Percentiles rank a stretch among this genome's conserved stretches.
phyloP scores from a whole-genome alignment of 2,888 invertebrate genomes.

The Metellina segmentata region DNA sequence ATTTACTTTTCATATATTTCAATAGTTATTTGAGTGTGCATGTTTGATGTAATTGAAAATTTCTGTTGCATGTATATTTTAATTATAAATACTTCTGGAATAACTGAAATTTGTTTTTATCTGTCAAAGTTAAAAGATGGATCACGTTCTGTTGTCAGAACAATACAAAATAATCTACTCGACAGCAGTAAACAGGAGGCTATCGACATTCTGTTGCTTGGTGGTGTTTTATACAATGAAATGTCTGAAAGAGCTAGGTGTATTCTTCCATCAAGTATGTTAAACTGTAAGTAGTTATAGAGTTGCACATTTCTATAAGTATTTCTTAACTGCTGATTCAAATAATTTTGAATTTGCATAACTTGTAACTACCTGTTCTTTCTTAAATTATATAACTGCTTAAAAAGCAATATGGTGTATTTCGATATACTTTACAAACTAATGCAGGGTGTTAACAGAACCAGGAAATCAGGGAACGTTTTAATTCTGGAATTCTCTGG shows the following conservation, averaged over 20 bases:
- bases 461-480: too few species aligned
- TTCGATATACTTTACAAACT: too few species aligned
- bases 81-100: neutral
- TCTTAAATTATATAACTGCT: too few species aligned
- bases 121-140: conserved; percentile 92
- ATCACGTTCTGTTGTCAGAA: conserved; percentile 97
- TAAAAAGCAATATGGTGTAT: neutral
- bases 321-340: neutral
- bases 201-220: conserved; percentile 95
- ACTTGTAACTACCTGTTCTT: too few species aligned
- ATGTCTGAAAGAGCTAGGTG: conserved; percentile 94
- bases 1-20: too few species aligned
- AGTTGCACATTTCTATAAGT: neutral
- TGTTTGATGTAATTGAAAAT: neutral
- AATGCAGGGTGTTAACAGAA: too few species aligned
- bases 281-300: conserved; percentile 85
- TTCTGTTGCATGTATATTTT: neutral
- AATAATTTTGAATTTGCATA: neutral
- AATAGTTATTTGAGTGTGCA: too few species aligned
- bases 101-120: conserved; percentile 22
- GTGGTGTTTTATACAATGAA: conserved; percentile 94
- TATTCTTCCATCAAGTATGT: conserved; percentile 90
- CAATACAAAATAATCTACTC: conserved; percentile 98
- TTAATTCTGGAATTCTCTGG: too few species aligned
- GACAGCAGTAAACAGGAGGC: conserved; percentile 96